A percentile compares a stretch with the other conserved stretches of the same genome.
phyloP scores from a whole-genome alignment of 2,797 vertebrate genomes.

The Scyliorhinus canicula region DNA sequence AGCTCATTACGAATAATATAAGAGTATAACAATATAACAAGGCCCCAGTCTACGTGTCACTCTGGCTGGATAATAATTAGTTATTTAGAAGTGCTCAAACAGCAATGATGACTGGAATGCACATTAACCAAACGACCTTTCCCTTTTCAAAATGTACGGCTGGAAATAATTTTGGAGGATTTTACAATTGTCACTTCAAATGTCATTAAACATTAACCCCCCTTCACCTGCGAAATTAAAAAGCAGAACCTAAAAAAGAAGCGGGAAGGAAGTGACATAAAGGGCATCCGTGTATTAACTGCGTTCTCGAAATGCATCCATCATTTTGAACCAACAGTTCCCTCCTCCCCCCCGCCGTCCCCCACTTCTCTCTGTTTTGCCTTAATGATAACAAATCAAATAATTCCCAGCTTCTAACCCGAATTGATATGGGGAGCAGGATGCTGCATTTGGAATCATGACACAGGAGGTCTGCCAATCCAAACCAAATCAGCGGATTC shows the following conservation, averaged over 20 bases:
- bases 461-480: not conserved
- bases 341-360: too few relatives aligned
- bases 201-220: constrained; percentile 41
- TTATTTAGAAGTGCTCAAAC: constrained; percentile 93
- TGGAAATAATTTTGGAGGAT: constrained; percentile 44
- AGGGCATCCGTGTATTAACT: not conserved
- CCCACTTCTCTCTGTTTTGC: not conserved
- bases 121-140: constrained; percentile 81
- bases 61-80: constrained; percentile 77
- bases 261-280: constrained; percentile 37
- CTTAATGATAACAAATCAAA: not conserved
- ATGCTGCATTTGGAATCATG: not conserved
- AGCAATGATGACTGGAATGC: constrained; percentile 78
- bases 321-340: not conserved
- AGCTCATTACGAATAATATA: not conserved
- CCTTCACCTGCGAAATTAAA: constrained; percentile 39
- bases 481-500: too few relatives aligned
- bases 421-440: not conserved
- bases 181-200: constrained; percentile 44
- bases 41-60: constrained; percentile 56
- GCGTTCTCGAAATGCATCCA: not conserved
- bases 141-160: constrained; percentile 42
- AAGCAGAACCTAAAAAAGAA: not conserved
- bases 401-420: not conserved
- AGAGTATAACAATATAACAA: constrained; percentile 39